Conservation (phyloP, 2,888 invertebrate genomes). For the Endotricha flammealis region DNA sequence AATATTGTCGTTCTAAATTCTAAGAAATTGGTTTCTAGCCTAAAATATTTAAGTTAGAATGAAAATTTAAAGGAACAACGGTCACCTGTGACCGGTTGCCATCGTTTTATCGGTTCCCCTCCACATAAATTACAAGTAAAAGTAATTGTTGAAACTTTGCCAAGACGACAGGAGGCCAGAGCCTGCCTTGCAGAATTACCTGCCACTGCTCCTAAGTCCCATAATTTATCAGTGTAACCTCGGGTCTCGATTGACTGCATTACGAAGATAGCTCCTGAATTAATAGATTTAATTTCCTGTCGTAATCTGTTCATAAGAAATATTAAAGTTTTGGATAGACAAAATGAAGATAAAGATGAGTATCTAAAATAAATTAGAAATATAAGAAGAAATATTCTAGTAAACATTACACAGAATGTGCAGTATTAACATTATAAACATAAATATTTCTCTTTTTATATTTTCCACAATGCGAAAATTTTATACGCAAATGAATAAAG, state of each 20-base stretch:
- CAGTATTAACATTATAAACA: too few relatives aligned
- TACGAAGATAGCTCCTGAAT: conserved; percentile 9
- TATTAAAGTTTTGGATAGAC: too few relatives aligned
- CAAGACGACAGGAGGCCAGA: conserved; percentile 53
- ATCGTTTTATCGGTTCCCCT: conserved; percentile 61
- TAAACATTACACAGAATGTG: too few relatives aligned
- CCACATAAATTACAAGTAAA: conserved; percentile 71
- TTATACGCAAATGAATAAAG: conserved; percentile 4
- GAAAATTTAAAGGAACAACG: conserved; percentile 41
- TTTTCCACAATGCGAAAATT: background rate
- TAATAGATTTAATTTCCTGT: conserved; percentile 5
- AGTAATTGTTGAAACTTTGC: conserved; percentile 74
- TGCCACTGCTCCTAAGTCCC: conserved; percentile 80
- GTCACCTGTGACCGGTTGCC: conserved; percentile 63
- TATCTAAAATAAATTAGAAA: too few relatives aligned
- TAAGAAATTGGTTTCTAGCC: too few relatives aligned
- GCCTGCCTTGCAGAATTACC: conserved; percentile 76
- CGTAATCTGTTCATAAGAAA: too few relatives aligned
- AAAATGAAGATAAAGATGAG: too few relatives aligned
- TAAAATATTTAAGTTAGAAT: background rate
- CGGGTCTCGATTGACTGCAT: conserved; percentile 48
- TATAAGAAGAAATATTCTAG: too few relatives aligned
- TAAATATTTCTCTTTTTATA: too few relatives aligned
- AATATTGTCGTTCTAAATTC: too few relatives aligned
- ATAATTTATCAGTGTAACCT: conserved; percentile 79